Percentiles rank a stretch among this genome's conserved stretches.
Conservation (phyloP, 2,113 vertebrate species). For the Cyanoramphus novaezelandiae region DNA sequence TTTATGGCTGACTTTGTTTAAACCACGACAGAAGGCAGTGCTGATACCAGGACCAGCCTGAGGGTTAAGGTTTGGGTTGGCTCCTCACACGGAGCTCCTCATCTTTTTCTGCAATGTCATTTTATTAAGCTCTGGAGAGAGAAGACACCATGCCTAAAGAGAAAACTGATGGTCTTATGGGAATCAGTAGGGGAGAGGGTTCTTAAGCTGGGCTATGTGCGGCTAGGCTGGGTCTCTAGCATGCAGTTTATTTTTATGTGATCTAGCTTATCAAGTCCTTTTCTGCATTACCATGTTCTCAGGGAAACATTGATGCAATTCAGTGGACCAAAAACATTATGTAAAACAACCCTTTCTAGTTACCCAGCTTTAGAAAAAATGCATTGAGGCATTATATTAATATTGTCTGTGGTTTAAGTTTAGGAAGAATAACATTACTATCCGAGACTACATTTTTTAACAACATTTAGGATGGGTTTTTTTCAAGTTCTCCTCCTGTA, state of each 20-base stretch:
- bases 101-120: background rate
- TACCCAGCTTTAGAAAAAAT: background rate
- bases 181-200: background rate
- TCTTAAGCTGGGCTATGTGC: background rate
- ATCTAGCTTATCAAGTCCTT: background rate
- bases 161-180: background rate
- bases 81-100: background rate
- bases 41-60: background rate
- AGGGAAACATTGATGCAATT: background rate
- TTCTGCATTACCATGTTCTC: background rate
- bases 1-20: no score
- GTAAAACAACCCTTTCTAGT: background rate
- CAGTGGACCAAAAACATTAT: background rate
- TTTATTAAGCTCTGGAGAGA: background rate
- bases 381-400: background rate
- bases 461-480: background rate
- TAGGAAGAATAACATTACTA: background rate
- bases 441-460: background rate
- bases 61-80: background rate
- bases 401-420: background rate
- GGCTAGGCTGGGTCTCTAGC: background rate
- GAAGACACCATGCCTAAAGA: background rate
- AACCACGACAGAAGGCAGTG: background rate
- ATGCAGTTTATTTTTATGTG: background rate
- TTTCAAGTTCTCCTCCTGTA: background rate